Base-by-base conservation (phyloP, 1,140 invertebrate genomes). In the Zaprionus nigranus region DNA sequence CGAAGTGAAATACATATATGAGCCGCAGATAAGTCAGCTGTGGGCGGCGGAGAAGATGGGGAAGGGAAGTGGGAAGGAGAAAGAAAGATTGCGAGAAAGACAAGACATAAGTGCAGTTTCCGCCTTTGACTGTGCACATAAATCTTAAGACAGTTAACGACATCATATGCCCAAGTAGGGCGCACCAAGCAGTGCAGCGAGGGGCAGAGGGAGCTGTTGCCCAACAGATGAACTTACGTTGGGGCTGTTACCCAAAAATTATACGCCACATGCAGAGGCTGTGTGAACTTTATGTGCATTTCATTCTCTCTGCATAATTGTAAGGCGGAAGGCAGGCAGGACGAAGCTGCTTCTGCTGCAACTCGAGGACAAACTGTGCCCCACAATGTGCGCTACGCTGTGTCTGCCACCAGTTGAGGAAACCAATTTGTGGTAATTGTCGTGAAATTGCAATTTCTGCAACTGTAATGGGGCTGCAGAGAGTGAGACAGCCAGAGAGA, bases 381-480 rank as follows among this genome's bases (percentile, higher is more conserved):
- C 46, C 22, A 13, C 22, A 86, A 20, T 51, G 46, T 51, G 46
- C 46, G 46, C 46, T 51, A 24, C 12, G 46, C 83, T 59, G 71
- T 85, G 62, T 71, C 66, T 70, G 73, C 67, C 75, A 75, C 78
- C 84, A 84, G 84, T 87, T 87, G 85, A 87, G 84, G 85, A 87
- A 87, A 87, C 84, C 84, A 87, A 87, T 87, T 87, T 87, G 84
- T 88, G 84, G 84, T 87, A 87, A 87, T 87, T 87, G 84, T 87
- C 84, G 84, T 87, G 84, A 87, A 87, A 87, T 87, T 87, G 84
- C 84, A 87, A 88, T 87, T 87, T 88, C 84, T 87, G 84, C 84
- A 87, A 90, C 84, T 87, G 84, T 87, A 88, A 87, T 83, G 83
- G 73, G 54, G 57, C 49, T 59, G 58, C 40, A 68, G 58, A 69